Percentiles rank a stretch among this genome's conserved stretches.
Conservation (phyloP, 2,113 vertebrate genomes). For the Gobio gobio region DNA sequence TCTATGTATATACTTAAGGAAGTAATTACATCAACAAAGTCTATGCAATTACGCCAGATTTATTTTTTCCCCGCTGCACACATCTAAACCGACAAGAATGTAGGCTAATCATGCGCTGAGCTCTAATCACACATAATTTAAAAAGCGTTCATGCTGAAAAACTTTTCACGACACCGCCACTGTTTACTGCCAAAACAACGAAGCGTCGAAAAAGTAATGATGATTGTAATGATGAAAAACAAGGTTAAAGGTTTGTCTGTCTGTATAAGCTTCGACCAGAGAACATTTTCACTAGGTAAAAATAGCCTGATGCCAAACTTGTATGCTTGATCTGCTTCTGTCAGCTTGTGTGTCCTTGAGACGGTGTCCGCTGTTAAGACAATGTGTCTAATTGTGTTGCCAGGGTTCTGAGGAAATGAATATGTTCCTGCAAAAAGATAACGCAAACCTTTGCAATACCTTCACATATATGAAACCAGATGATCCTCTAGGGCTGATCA, state of each 20-base stretch:
- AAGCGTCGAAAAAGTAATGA: not conserved
- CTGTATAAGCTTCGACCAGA: not conserved
- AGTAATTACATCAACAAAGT: slow-evolving; percentile 77
- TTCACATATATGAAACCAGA: slow-evolving; percentile 59
- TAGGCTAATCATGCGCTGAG: slow-evolving; percentile 55
- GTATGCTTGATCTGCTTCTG: slow-evolving; percentile 16
- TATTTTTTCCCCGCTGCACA: slow-evolving; percentile 72
- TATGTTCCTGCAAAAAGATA: slow-evolving; percentile 38
- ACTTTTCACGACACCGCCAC: slow-evolving; percentile 44
- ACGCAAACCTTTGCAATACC: slow-evolving; percentile 55
- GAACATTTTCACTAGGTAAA: slow-evolving; percentile 21
- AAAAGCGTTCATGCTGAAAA: slow-evolving; percentile 55
- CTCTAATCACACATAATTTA: slow-evolving; percentile 60
- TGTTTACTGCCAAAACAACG: slow-evolving; percentile 31
- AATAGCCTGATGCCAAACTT: slow-evolving; percentile 6
- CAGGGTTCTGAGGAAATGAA: slow-evolving; percentile 35
- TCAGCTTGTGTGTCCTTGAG: slow-evolving; percentile 35
- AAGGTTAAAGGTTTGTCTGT: not conserved
- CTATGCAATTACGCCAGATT: slow-evolving; percentile 72
- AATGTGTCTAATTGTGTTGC: slow-evolving; percentile 37
- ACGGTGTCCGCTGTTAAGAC: slow-evolving; percentile 33
- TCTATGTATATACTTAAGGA: slow-evolving; percentile 69
- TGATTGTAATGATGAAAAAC: not conserved
- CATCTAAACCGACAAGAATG: slow-evolving; percentile 59
- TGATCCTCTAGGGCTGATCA: slow-evolving; percentile 61